phyloP scores from a whole-genome alignment of 2,797 vertebrate species.

The Hydrolagus colliei region DNA sequence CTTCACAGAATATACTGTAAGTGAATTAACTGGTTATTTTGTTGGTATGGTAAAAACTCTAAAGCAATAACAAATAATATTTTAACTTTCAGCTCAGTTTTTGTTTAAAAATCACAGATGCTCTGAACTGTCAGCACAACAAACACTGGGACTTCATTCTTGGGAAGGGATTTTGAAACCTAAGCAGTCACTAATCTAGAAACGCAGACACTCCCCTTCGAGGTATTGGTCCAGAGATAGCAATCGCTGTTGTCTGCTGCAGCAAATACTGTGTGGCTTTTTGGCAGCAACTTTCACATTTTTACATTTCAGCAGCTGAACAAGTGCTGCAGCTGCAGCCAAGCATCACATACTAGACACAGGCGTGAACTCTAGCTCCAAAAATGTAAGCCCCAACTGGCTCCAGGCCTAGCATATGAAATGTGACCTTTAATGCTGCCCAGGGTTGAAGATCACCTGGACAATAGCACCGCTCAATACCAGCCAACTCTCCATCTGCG shows the following conservation, averaged over 20 bases:
- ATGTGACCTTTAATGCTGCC: constrained; percentile 6
- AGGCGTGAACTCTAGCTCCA: neutral
- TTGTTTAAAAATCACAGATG: neutral
- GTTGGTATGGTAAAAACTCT: neutral
- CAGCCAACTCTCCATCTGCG: too few relatives aligned
- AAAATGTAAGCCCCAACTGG: constrained; percentile 6
- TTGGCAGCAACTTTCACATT: neutral
- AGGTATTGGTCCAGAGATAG: neutral
- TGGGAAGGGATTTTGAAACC: neutral
- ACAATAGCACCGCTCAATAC: neutral
- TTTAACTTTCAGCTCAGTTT: neutral
- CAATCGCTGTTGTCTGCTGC: neutral
- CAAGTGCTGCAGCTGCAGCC: neutral
- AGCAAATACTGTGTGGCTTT: neutral
- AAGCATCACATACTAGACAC: neutral
- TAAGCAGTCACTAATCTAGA: constrained; percentile 9
- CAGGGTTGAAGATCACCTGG: neutral
- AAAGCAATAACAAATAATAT: neutral
- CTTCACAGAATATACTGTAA: too few relatives aligned
- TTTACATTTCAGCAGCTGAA: constrained; percentile 3
- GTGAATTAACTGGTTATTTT: too few relatives aligned
- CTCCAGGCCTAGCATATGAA: neutral
- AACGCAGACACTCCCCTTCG: constrained; percentile 21
- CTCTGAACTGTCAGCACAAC: neutral
- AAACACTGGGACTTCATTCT: neutral